Base-by-base conservation (phyloP, 2,888 invertebrate species). In the Zygogramma bicolorata region DNA sequence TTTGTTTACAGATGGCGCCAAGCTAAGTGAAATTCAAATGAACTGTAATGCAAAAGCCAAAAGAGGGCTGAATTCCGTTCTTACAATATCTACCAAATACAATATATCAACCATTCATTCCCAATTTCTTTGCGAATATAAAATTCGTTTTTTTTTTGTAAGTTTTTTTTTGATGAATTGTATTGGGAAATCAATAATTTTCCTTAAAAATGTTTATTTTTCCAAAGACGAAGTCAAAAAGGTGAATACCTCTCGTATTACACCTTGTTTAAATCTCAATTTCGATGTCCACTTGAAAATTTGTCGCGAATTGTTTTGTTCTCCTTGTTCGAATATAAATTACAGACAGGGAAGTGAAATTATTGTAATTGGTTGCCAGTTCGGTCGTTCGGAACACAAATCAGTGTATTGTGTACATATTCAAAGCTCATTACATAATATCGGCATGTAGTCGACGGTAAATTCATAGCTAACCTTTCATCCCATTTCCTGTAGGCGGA, bases 391-490 rank as follows among this genome's bases (percentile, higher is more conserved):
- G 25, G 25, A 53, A 53, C 25, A 27, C 25, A 53, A 53, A 22
- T 62, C 27, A 8, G 42, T 42, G n/a, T n/a, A 62, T 62, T 42
- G 40, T 13, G 27, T 62, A 62, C 42, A n/a, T 62, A 25, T 61
- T 61, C 34, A 62, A 18, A 27, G 42, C 42, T 66, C 34, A 58
- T 66, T 65, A 58, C 27, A 42, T 58, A 67, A 59, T 42, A 46
- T 10, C n/a, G 25, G 38, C 59, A 67, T 27, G 42, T 67, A 67
- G 38, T 25, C 42, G n/a, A 29, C 49, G 27, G 57, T 22, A 59
- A 67, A 67, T 67, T 29, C 20, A 59, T 67, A 22, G 53, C 42
- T 42, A 67, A 59, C 67, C 46, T 67, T 31, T 67, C 67, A 67
- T 67, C 59, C 31, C 27, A 31, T 42, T 67, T 59, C 67, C 67